phyloP scores from a whole-genome alignment of 2,888 invertebrate species.

The Julus scandinavius region DNA sequence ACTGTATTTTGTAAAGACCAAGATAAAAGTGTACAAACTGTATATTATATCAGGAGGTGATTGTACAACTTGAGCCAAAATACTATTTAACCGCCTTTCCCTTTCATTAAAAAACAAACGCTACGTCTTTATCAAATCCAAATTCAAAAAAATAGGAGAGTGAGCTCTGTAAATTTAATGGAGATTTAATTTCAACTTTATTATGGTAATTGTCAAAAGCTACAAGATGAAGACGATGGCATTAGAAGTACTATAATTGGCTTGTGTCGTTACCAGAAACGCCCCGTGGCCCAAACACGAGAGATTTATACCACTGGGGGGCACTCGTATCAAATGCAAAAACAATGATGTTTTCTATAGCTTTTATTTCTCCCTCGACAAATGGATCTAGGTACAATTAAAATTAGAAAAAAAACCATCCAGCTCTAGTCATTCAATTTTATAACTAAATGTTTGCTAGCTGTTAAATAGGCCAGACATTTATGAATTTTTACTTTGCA shows the following conservation, averaged over 20 bases:
- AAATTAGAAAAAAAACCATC: background rate
- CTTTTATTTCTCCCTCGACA: slow-evolving; percentile 2
- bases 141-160: background rate
- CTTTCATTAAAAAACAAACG: background rate
- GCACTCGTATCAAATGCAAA: background rate
- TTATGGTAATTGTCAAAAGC: slow-evolving; percentile 31
- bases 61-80: slow-evolving; percentile 5
- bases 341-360: background rate
- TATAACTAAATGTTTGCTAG: background rate
- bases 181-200: slow-evolving; percentile 43
- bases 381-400: background rate
- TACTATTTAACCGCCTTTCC: background rate
- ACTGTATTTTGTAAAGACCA: background rate
- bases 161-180: background rate
- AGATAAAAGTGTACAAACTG: background rate
- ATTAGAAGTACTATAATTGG: slow-evolving; percentile 7
- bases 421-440: background rate
- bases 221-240: background rate
- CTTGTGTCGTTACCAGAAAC: background rate
- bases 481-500: background rate
- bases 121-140: slow-evolving; percentile 2
- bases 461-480: background rate
- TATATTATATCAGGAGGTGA: background rate
- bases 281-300: background rate
- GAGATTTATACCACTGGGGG: background rate